Conservation (phyloP, 1,140 invertebrate species). For the Philopotamus ludificatus region DNA sequence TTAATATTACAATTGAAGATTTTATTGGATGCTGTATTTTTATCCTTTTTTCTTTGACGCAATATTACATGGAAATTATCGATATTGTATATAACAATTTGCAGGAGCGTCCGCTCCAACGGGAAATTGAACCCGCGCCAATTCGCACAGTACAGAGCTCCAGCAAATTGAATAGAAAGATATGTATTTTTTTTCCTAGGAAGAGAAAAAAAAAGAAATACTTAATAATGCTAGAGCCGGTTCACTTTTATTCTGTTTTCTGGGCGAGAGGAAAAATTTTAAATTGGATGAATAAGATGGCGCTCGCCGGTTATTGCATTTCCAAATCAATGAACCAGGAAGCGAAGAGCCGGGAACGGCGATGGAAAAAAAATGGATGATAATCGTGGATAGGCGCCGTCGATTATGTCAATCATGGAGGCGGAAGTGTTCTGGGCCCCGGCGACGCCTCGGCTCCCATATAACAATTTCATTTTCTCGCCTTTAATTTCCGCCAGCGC, state of each 20-base stretch:
- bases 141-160: background rate
- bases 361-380: background rate
- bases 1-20: too few relatives aligned
- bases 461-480: constrained; percentile 40
- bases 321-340: constrained; percentile 27
- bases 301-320: constrained; percentile 30
- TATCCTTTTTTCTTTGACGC: too few relatives aligned
- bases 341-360: background rate
- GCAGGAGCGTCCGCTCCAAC: background rate
- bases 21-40: too few relatives aligned
- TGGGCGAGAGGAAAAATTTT: background rate
- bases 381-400: constrained; percentile 27
- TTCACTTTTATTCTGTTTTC: background rate
- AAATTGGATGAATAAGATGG: constrained; percentile 15
- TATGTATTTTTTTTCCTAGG: background rate
- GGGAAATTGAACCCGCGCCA: background rate
- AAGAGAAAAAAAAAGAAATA: background rate
- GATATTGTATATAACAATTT: too few relatives aligned
- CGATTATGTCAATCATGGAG: constrained; percentile 39
- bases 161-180: constrained; percentile 10
- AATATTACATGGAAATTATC: too few relatives aligned
- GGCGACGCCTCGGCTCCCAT: constrained; percentile 16
- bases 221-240: background rate
- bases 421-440: constrained; percentile 9
- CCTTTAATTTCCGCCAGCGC: constrained; percentile 36